Evolutionary conservation across 2,113 vertebrate genomes (phyloP).

Genomic region (Callionymus lyra): DNA sequence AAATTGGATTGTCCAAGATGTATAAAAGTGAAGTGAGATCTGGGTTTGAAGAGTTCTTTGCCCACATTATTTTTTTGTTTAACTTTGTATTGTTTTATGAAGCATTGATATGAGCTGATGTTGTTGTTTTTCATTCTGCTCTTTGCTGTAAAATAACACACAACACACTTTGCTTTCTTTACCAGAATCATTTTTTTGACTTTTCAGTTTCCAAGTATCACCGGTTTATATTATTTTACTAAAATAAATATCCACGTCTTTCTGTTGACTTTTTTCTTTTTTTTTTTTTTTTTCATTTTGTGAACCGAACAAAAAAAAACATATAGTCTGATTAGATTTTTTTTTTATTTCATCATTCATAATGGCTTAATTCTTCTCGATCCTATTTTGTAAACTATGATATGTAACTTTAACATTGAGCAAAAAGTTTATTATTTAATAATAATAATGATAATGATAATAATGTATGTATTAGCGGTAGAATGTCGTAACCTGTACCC

Average conservation of each 20-base stretch:
- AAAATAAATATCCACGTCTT: constrained; percentile 59
- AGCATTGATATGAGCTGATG: constrained; percentile 14
- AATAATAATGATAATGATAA: constrained; percentile 41
- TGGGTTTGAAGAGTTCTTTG: constrained; percentile 35
- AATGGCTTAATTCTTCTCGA: constrained; percentile 71
- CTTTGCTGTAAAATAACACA: constrained; percentile 48
- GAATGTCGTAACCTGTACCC: constrained; percentile 77
- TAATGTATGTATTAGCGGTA: constrained; percentile 79
- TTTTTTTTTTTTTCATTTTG: constrained; percentile 48
- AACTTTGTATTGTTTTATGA: constrained; percentile 21
- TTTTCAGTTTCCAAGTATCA: constrained; percentile 57
- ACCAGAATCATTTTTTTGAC: constrained; percentile 53
- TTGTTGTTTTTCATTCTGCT: constrained; percentile 36
- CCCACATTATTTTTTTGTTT: constrained; percentile 20
- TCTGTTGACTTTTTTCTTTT: constrained; percentile 30
- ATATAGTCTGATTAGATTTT: constrained; percentile 58
- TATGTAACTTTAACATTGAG: constrained; percentile 79
- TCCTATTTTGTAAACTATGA: constrained; percentile 79
- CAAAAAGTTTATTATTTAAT: constrained; percentile 79
- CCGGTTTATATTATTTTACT: constrained; percentile 66
- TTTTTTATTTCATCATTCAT: constrained; percentile 48
- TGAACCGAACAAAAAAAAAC: constrained; percentile 57
- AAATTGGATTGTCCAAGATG: constrained; percentile 36
- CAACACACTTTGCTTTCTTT: constrained; percentile 53
- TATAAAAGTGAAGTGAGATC: constrained; percentile 27